A percentile compares a stretch with the other conserved stretches of the same genome.
These are phyloP conservation scores for Acanthosepion esculentum DNA, from an alignment of 2,888 invertebrate species.

Conservation along the genomic window DNA sequence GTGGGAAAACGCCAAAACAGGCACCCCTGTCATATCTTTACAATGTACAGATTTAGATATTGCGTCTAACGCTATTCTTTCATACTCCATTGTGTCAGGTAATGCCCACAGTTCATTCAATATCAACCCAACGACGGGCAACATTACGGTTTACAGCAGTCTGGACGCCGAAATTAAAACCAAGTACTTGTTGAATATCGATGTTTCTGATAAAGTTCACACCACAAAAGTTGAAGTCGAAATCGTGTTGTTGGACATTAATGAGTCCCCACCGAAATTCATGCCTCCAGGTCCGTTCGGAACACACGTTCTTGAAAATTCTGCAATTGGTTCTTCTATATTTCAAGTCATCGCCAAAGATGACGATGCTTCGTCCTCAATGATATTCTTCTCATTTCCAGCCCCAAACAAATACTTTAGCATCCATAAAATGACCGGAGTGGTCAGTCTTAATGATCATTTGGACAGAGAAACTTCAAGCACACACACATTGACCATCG, in stretches of 20 bases:
- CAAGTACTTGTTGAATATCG: background rate
- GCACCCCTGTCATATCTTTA: constrained; percentile 60
- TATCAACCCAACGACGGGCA: constrained; percentile 49
- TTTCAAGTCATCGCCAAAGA: constrained; percentile 60
- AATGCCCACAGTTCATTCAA: constrained; percentile 34
- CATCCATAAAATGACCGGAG: constrained; percentile 47
- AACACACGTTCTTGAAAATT: constrained; percentile 53
- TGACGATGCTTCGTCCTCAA: background rate
- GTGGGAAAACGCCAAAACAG: constrained; percentile 59
- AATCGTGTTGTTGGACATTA: background rate
- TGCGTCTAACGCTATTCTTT: constrained; percentile 60
- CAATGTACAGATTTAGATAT: constrained; percentile 61
- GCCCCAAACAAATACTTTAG: constrained; percentile 48
- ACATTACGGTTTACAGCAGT: background rate
- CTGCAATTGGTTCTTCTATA: constrained; percentile 56
- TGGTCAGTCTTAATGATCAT: background rate
- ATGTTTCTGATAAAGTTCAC: background rate
- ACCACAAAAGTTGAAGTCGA: background rate
- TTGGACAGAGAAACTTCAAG: constrained; percentile 48
- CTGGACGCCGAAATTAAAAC: background rate
- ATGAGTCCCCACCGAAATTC: constrained; percentile 2
- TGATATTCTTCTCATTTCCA: constrained; percentile 39
- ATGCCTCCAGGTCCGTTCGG: background rate
- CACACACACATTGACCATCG: constrained; percentile 45
- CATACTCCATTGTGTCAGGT: constrained; percentile 55